Conservation (phyloP, 1,140 invertebrate genomes). For the Telenomus remus region DNA sequence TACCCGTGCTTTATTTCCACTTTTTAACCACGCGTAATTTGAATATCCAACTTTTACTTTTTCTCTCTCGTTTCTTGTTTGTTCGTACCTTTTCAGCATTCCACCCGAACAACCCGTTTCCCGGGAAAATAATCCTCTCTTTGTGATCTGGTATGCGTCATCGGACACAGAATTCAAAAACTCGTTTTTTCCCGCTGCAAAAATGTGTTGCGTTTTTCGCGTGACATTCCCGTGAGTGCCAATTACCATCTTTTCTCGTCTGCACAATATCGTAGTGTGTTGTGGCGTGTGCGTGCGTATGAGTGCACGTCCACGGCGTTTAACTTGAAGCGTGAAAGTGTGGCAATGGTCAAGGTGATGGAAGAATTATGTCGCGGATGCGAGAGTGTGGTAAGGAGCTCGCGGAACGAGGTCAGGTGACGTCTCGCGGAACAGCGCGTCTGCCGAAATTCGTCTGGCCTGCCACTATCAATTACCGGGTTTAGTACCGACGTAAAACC, state of each 20-base stretch:
- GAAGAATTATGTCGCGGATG: constrained; percentile 58
- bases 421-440: constrained; percentile 29
- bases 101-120: too few species aligned
- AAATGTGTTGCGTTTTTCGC: constrained; percentile 17
- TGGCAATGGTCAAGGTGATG: constrained; percentile 59
- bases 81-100: too few species aligned
- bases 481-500: constrained; percentile 14
- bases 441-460: constrained; percentile 26
- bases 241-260: constrained; percentile 53
- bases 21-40: too few species aligned
- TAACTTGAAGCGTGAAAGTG: constrained; percentile 56
- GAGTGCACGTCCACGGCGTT: constrained; percentile 16
- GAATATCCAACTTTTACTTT: too few species aligned
- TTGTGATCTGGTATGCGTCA: not conserved
- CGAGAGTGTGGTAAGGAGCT: constrained; percentile 25
- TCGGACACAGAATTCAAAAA: constrained; percentile 5
- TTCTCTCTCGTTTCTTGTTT: too few species aligned
- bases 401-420: constrained; percentile 42
- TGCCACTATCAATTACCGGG: constrained; percentile 14
- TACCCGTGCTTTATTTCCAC: too few species aligned
- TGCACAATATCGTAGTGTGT: constrained; percentile 44
- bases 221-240: constrained; percentile 27
- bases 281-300: constrained; percentile 23
- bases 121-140: not conserved
- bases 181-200: not conserved